Evolutionary conservation across 2,113 vertebrate species (phyloP), one percentile per base, ranked within the genome.

Genomic region (Microcebus ravelobensis): DNA sequence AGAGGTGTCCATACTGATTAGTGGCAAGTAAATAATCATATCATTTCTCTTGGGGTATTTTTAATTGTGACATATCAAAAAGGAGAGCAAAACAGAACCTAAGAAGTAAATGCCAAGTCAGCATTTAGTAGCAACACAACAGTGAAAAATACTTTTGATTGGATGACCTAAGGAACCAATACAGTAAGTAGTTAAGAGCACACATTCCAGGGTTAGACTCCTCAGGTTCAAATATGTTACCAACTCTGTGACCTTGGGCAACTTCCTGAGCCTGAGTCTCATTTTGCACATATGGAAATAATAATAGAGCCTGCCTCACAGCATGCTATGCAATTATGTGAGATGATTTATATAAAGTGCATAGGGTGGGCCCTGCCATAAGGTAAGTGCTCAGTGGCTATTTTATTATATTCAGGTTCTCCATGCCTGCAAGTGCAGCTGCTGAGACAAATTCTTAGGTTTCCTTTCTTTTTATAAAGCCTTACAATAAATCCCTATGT

Each of bases 391-490:
- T 93, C 4, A 6, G 34, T 88, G 52, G 82, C n/a, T 87, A 36
- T 71, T 59, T 81, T 67, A 12, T 83, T 77, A 36, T 15, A 48
- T 65, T 92, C 50, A 39, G 25, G 12, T 84, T 86, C 34, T 70
- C 29, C 36, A 63, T 29, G 27, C 29, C 70, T 87, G 48, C 67
- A 83, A 74, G 17, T 55, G 34, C 8, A 68, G 36, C 63, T 90
- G 80, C 74, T 80, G 4, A 76, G 81, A 77, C 25, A 68, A 25
- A 45, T 57, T 84, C 18, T 52, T 52, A 8, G 27, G 27, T 77
- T 89, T 83, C 74, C 59, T 55, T 95, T 52, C 25, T 74, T 89
- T 13, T 94, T 81, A 15, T 59, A 68, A 83, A 96, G 13, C 11
- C 15, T 73, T 76, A 6, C 5, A 36, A 8, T 57, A 86, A 86